Percentiles rank a stretch among this genome's conserved stretches.
Evolutionary conservation across 2,797 vertebrate genomes (phyloP).

Genomic region (Poecilia wingei): DNA sequence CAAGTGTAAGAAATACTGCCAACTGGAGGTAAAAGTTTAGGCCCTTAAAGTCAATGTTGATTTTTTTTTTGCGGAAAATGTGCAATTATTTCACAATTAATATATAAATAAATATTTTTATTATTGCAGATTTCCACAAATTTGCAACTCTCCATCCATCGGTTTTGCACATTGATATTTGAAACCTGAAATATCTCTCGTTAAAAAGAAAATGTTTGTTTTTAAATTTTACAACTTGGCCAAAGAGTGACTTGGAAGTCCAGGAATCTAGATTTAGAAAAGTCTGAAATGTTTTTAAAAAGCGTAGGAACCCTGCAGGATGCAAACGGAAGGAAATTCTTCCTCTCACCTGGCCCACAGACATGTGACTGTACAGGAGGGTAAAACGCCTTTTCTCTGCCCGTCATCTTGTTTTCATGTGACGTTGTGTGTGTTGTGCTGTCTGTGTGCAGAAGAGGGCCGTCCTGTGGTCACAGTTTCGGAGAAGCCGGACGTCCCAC

Average conservation of each 20-base stretch:
- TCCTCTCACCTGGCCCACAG: not conserved
- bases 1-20: too few species aligned
- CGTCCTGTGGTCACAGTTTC: conserved; percentile 74
- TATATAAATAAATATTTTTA: too few species aligned
- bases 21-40: too few species aligned
- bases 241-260: not conserved
- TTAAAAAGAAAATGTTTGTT: not conserved
- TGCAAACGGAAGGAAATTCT: not conserved
- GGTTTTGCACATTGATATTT: not conserved
- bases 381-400: not conserved
- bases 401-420: too few species aligned
- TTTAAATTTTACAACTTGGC: not conserved
- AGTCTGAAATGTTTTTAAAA: not conserved
- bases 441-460: conserved; percentile 81
- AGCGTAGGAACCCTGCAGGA: not conserved
- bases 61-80: too few species aligned
- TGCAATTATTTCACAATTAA: too few species aligned
- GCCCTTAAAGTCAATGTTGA: too few species aligned
- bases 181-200: not conserved
- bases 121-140: too few species aligned
- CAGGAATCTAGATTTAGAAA: not conserved
- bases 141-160: not conserved
- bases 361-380: not conserved
- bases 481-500: conserved; percentile 84
- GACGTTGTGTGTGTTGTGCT: conserved; percentile 18